Percentiles rank a stretch among this genome's conserved stretches.
These are phyloP conservation scores for Gopherus flavomarginatus DNA, from an alignment of 2,113 vertebrate genomes.

Conservation along the genomic window DNA sequence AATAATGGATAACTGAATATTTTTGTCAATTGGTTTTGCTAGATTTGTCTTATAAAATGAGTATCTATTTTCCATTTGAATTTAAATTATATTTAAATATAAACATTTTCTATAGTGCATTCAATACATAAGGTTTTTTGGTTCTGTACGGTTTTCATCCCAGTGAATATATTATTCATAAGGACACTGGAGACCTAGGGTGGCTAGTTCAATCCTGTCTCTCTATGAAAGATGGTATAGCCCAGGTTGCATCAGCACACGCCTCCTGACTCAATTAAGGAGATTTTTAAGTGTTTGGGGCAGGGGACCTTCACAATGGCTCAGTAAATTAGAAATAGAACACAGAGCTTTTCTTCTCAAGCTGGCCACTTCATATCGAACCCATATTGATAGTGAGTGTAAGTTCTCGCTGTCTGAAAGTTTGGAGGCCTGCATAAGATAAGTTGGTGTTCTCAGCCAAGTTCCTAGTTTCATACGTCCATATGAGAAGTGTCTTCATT, in stretches of 20 bases:
- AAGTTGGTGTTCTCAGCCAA: background rate
- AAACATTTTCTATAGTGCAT: background rate
- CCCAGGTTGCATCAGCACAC: no score
- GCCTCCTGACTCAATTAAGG: background rate
- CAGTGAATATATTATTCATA: background rate
- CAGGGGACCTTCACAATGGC: background rate
- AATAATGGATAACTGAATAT: background rate
- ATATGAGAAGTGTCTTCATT: background rate
- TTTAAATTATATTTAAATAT: constrained; percentile 4
- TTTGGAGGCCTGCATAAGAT: background rate
- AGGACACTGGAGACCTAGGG: background rate
- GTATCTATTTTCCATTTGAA: background rate
- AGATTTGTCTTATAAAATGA: background rate
- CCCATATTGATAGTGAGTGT: background rate
- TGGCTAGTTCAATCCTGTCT: background rate
- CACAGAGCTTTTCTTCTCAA: background rate
- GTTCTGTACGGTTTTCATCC: background rate
- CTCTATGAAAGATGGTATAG: no score
- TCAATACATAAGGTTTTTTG: background rate
- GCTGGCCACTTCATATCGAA: background rate
- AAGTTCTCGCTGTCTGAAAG: background rate
- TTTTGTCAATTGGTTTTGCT: background rate
- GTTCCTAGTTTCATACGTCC: background rate
- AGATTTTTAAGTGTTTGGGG: background rate
- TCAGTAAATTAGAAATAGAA: background rate